Evolutionary conservation across 2,113 vertebrate species (phyloP).

Genomic region (Laticauda laticaudata): DNA sequence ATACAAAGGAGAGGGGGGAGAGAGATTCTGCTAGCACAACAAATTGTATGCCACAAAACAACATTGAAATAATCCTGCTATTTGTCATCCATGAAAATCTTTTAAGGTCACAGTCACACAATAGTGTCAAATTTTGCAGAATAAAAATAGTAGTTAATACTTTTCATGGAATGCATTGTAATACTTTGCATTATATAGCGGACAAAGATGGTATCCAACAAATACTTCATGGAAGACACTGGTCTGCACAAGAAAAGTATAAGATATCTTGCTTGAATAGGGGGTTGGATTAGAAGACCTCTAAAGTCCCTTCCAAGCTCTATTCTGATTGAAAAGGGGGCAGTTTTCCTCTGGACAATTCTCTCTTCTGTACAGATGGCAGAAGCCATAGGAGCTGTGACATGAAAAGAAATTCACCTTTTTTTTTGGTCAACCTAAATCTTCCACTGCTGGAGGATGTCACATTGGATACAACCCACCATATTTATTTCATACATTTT

Average conservation of each 20-base stretch:
- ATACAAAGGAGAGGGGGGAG: neutral
- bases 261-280: too few relatives aligned
- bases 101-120: conserved; percentile 51
- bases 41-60: conserved; percentile 35
- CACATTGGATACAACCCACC: neutral
- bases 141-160: neutral
- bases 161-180: neutral
- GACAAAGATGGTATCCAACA: neutral
- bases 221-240: neutral
- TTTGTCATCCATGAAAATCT: conserved; percentile 50
- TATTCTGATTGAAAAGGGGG: too few relatives aligned
- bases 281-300: too few relatives aligned
- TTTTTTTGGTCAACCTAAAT: neutral
- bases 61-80: conserved; percentile 50
- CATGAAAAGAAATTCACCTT: neutral
- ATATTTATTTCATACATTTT: neutral
- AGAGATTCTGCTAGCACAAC: conserved; percentile 15
- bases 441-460: neutral
- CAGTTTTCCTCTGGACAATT: neutral
- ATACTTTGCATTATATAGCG: neutral
- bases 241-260: neutral
- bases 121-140: conserved; percentile 29
- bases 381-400: neutral
- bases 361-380: neutral
- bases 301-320: too few relatives aligned